A percentile compares a stretch with the other conserved stretches of the same genome.
Evolutionary conservation across 53 echinoderm and acorn worm genomes (phyloP).

Genomic region (Arbacia lixula): DNA sequence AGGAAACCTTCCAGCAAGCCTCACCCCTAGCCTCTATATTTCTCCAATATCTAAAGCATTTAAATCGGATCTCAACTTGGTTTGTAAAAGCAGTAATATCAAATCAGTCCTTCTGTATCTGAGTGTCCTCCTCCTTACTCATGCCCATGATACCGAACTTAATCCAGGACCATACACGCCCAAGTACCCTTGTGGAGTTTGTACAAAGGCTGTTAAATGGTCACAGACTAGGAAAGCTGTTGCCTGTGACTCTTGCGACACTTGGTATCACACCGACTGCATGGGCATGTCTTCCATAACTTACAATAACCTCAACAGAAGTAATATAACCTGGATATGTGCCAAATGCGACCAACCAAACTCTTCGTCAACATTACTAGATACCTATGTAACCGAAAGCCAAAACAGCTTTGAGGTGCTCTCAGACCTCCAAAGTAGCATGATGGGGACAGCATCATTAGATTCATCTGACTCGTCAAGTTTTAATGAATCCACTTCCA

Average conservation of each 20-base stretch:
- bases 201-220: not conserved
- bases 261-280: not conserved
- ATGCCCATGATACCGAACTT: not conserved
- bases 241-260: not conserved
- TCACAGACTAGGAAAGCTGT: conserved; percentile 1
- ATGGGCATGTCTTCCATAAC: not conserved
- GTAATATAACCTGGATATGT: not conserved
- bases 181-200: conserved; percentile 3
- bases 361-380: not conserved
- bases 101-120: not conserved
- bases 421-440: not conserved
- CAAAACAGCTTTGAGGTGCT: conserved; percentile 3
- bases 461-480: no score
- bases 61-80: not conserved
- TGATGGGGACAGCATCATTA: no score
- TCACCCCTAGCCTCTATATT: not conserved
- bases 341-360: not conserved
- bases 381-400: not conserved
- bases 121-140: not conserved
- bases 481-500: no score
- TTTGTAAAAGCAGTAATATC: not conserved
- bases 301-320: not conserved
- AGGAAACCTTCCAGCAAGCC: not conserved
- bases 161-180: conserved; percentile 5
- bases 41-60: not conserved